A percentile compares a stretch with the other conserved stretches of the same genome.
phyloP scores from a whole-genome alignment of 2,113 vertebrate genomes.

The Melanocharis versteri region DNA sequence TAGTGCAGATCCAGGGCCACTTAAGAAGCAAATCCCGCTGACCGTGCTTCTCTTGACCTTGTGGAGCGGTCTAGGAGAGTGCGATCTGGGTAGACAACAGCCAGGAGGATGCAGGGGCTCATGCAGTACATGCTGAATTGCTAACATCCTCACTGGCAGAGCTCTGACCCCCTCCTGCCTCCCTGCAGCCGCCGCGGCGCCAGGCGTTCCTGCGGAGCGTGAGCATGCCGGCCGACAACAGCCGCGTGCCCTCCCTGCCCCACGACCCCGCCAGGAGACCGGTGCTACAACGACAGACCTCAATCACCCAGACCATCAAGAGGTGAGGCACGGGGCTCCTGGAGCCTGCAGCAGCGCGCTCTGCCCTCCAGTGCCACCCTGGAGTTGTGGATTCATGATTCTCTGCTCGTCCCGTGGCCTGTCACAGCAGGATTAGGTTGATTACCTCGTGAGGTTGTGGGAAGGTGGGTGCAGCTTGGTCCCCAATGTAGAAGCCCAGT shows the following conservation, averaged over 20 bases:
- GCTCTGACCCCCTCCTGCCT: neutral
- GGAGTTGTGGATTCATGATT: accelerated
- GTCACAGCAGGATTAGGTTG: neutral
- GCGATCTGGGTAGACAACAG: neutral
- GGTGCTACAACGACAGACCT: conserved; percentile 87
- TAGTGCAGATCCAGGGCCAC: neutral
- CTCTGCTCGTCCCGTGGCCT: neutral
- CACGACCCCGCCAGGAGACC: conserved; percentile 76
- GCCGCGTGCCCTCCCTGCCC: conserved; percentile 79
- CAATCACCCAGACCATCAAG: conserved; percentile 97
- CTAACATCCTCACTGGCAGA: neutral
- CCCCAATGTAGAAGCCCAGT: accelerated
- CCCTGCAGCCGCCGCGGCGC: conserved; percentile 79
- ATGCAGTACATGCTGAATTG: accelerated
- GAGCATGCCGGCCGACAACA: conserved; percentile 91
- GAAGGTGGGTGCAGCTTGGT: neutral
- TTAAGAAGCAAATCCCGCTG: neutral
- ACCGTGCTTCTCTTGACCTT: neutral
- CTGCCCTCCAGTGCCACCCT: neutral
- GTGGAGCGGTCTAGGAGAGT: neutral
- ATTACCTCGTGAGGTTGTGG: neutral
- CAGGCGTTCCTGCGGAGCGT: conserved; percentile 89
- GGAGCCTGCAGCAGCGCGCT: neutral
- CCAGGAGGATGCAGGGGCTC: neutral
- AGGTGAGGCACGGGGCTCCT: conserved; percentile 72